phyloP scores from a whole-genome alignment of 2,113 vertebrate species.

The Bubo bubo region DNA sequence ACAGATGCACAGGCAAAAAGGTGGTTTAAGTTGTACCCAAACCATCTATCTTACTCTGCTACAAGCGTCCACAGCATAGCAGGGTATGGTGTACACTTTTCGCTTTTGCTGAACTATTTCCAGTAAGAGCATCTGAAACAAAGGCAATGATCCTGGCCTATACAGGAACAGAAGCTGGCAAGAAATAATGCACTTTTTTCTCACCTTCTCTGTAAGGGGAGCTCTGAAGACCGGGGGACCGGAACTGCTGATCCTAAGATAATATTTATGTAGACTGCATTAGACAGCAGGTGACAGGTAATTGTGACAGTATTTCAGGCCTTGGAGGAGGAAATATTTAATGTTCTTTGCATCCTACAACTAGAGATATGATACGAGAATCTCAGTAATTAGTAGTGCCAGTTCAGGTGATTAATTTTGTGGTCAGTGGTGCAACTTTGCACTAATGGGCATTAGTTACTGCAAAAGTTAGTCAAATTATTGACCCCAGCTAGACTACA shows the following conservation, averaged over 20 bases:
- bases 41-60: background rate
- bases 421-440: background rate
- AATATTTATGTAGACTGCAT: background rate
- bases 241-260: background rate
- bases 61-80: background rate
- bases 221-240: background rate
- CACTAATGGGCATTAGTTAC: background rate
- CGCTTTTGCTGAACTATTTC: background rate
- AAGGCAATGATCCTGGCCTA: background rate
- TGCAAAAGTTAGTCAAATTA: background rate
- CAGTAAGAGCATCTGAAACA: background rate
- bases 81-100: background rate
- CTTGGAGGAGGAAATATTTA: background rate
- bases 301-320: background rate
- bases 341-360: background rate
- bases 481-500: background rate
- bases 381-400: background rate
- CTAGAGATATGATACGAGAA: background rate
- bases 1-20: background rate
- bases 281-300: background rate
- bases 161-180: background rate
- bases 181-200: background rate
- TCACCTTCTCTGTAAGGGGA: background rate
- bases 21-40: background rate
- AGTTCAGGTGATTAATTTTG: background rate